These are phyloP conservation scores for Tolmerus cingulatus DNA, from an alignment of 2,888 invertebrate genomes.

Conservation along the genomic window DNA sequence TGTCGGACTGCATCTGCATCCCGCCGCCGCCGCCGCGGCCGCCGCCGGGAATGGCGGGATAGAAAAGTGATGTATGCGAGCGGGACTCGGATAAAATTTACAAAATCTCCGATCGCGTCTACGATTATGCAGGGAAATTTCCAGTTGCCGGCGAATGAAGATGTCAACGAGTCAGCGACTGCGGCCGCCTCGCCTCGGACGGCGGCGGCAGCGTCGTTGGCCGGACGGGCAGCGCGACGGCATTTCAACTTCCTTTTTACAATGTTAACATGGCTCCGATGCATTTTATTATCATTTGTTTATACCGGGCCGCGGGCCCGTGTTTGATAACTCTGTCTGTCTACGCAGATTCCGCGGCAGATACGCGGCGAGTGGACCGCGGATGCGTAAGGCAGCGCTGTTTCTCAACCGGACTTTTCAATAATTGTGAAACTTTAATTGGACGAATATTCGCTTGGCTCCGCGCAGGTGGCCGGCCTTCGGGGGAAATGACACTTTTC, in stretches of 20 bases:
- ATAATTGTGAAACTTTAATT: background rate
- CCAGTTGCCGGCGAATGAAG: constrained; percentile 11
- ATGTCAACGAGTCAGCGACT: constrained; percentile 18
- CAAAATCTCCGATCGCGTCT: constrained; percentile 13
- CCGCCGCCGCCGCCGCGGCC: background rate
- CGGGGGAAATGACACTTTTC: background rate
- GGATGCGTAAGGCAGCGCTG: background rate
- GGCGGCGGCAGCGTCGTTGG: background rate
- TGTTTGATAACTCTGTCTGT: background rate
- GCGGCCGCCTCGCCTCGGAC: background rate
- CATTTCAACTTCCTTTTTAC: background rate
- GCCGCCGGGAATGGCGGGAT: background rate
- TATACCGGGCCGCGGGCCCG: background rate
- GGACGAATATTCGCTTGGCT: background rate
- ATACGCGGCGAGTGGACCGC: background rate
- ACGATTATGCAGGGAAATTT: constrained; percentile 10
- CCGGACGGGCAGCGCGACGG: background rate
- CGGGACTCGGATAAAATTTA: background rate
- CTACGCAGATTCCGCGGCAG: background rate
- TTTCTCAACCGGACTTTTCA: background rate
- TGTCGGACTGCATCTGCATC: constrained; percentile 18
- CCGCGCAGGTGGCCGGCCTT: background rate
- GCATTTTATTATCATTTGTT: constrained; percentile 21
- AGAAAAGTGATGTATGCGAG: constrained; percentile 2
- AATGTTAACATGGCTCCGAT: constrained; percentile 12